Base-by-base conservation (phyloP, 2,797 vertebrate genomes). In the Sebastes flavidus region DNA sequence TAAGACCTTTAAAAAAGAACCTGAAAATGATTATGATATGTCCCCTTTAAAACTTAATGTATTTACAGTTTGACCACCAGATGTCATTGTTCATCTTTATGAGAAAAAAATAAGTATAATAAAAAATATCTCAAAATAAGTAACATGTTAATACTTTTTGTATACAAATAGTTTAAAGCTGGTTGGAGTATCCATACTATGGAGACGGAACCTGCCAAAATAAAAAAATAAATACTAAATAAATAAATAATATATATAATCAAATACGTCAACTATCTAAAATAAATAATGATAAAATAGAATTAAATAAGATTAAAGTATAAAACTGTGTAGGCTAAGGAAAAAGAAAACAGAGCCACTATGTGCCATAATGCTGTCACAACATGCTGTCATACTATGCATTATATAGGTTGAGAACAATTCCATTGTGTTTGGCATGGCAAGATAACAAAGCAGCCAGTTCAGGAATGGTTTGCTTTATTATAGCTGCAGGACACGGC, bases 391-490 rank as follows among this genome's bases (percentile, higher is more conserved):
- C 52, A 66, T 80, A 25, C 34, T 77, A 69, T 80, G 68, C 59
- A 85, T 83, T 81, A 71, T 84, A 75, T 73, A 78, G 63, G 58
- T 22, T 82, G 79, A 74, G 56, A 83, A 89, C 89, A 90, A 83
- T 83, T 86, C 70, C 76, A 85, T 92, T 93, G 87, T 92, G 78
- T 70, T 79, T 78, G 54, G 8, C 65, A 74, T 77, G 49, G 63
- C 11, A 77, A 60, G 29, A 74, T 69, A 88, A 94, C 91, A 94
- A 93, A 90, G 80, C 87, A 90, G 87, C 77, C 87, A 72, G 88
- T 93, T 94, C 94, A 91, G 87, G 89, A 92, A 93, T 18, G n/a
- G 65, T 73, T 88, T 82, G 71, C 82, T 88, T 81, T 84, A 89
- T 90, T 56, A 66, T 59, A 68, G 75, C 69, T 61, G 78, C 71